phyloP scores from a whole-genome alignment of 2,888 invertebrate genomes.

The Zygothrica quintamaculata region DNA sequence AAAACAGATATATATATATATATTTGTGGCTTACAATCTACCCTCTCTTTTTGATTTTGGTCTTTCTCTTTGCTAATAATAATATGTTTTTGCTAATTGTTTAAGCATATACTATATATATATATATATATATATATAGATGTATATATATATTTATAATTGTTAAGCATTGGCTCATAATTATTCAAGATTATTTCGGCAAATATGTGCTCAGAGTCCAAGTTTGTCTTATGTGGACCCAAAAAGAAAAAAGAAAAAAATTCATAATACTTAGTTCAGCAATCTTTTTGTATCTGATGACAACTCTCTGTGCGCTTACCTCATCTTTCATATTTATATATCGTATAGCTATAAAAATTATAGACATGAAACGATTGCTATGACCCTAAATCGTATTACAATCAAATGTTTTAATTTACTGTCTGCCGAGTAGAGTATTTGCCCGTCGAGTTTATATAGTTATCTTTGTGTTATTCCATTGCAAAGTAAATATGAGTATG shows the following conservation, averaged over 20 bases:
- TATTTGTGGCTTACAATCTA: no score
- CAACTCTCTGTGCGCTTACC: conserved; percentile 2
- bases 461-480: conserved; percentile 6
- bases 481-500: conserved; percentile 35
- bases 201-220: conserved; percentile 24
- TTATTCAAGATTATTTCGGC: conserved; percentile 60
- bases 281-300: no score
- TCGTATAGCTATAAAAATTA: no score
- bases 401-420: neutral
- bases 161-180: conserved; percentile 41
- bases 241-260: no score
- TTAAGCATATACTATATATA: conserved; percentile 31
- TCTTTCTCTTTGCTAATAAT: no score
- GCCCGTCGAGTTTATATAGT: neutral
- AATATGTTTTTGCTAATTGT: conserved; percentile 48
- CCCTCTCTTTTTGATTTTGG: no score
- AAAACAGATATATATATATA: conserved; percentile 30
- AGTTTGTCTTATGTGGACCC: neutral
- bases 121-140: no score
- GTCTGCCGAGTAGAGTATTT: neutral
- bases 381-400: neutral
- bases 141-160: no score
- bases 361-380: no score
- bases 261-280: neutral
- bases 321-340: conserved; percentile 21